Evolutionary conservation across 2,888 invertebrate species (phyloP), one percentile per base, ranked within the genome.

Genomic region (Drosophila lutescens): DNA sequence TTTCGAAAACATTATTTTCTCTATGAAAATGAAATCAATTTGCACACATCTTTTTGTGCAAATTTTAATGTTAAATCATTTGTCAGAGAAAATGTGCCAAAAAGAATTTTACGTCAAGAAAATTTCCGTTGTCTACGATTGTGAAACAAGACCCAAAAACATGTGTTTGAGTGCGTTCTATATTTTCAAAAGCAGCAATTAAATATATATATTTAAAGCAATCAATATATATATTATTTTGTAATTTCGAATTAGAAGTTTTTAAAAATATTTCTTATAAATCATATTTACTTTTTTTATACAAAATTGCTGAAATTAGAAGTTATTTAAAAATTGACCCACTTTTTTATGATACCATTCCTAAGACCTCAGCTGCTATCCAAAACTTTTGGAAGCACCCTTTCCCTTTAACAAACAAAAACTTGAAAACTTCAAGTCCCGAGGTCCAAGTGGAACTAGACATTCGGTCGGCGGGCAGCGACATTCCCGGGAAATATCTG

Each of bases 401-500:
- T 3, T 10, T 6, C 30, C 36, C 30, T 30, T 30, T 34, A 3
- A 4, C 26, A 26, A 26, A 26, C 1, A 32, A 32, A 10, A 34
- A 38, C n/a, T 5, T 26, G 30, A 12, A 38, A 41, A 43, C 41
- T 72, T 68, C 23, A 38, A 41, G 15, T 9, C 20, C n/a, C 36
- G 1, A 34, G 5, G 26, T 58, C 62, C 85, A 73, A 86, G 85
- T 86, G 81, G 82, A 58, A 61, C 65, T 66, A 83, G 89, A 83
- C 89, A 84, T 55, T 51, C 54, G 85, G 82, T 88, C 87, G 82
- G 53, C 76, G 70, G 58, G 55, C 54, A 65, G 38, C 77, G 89
- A 70, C 58, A 70, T 88, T 89, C 86, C 72, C 56, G 69, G 89
- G 55, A 69, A 60, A 40, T 30, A 60, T 63, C 15, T 17, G 32